These are phyloP conservation scores for Oncorhynchus nerka DNA, from an alignment of 2,113 vertebrate species.

Conservation along the genomic window DNA sequence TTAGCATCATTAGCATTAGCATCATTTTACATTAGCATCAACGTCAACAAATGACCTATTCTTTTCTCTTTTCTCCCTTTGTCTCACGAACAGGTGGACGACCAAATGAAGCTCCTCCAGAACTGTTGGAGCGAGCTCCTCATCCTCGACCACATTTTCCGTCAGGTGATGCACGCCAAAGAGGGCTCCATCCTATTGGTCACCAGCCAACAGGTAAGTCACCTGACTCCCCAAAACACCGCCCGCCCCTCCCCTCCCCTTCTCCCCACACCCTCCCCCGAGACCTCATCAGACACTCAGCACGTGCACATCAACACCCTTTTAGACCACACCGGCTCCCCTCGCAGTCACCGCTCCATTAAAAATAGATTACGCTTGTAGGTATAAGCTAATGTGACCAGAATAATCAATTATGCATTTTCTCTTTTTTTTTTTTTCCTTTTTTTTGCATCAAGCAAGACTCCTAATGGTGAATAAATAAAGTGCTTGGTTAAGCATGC, in stretches of 20 bases:
- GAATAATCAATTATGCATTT: conserved; percentile 63
- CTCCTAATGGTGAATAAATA: conserved; percentile 42
- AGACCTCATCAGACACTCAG: conserved; percentile 36
- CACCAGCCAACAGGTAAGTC: conserved; percentile 95
- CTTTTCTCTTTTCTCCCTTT: background rate
- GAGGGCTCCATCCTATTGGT: conserved; percentile 95
- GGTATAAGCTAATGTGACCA: conserved; percentile 59
- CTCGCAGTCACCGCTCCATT: conserved; percentile 53
- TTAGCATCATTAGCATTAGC: no score
- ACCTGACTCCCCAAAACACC: background rate
- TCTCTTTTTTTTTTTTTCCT: conserved; percentile 22
- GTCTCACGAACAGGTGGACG: conserved; percentile 83
- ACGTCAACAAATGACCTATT: no score
- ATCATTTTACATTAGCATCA: no score
- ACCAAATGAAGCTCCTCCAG: conserved; percentile 99
- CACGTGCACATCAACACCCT: conserved; percentile 42
- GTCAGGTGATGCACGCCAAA: conserved; percentile 94
- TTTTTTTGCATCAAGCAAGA: conserved; percentile 37
- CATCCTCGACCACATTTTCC: conserved; percentile 96
- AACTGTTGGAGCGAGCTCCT: conserved; percentile 99
- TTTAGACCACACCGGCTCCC: conserved; percentile 47
- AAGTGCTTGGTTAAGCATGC: conserved; percentile 47
- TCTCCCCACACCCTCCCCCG: background rate
- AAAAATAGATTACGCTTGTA: conserved; percentile 66
- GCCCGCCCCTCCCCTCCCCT: background rate